These are phyloP conservation scores for Megathymus violae DNA, from an alignment of 1,140 invertebrate genomes.

Conservation along the genomic window DNA sequence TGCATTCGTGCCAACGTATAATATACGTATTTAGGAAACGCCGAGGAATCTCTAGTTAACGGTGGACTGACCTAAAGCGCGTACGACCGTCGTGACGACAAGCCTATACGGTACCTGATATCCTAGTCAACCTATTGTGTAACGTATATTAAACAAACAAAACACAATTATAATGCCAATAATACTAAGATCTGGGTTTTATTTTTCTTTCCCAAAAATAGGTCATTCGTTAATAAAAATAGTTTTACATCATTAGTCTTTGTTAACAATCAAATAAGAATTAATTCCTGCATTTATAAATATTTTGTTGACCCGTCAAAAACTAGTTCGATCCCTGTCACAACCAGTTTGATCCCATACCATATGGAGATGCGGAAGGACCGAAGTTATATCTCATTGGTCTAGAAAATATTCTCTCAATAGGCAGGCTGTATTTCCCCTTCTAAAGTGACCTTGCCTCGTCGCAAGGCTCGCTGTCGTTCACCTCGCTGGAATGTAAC, in stretches of 20 bases:
- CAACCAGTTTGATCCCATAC: conserved; percentile 34
- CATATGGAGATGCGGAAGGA: conserved; percentile 49
- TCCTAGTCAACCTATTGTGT: conserved; percentile 18
- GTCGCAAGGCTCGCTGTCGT: conserved; percentile 69
- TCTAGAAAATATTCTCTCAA: conserved; percentile 38
- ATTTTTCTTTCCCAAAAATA: conserved; percentile 1
- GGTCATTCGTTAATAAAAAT: conserved; percentile 6
- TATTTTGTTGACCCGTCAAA: neutral
- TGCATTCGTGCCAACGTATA: conserved; percentile 57
- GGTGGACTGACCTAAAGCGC: conserved; percentile 48
- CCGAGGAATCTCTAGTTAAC: conserved; percentile 66
- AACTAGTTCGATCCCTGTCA: conserved; percentile 12
- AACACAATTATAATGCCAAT: conserved; percentile 10
- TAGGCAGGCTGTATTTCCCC: conserved; percentile 48
- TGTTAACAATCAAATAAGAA: neutral
- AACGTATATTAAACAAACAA: neutral
- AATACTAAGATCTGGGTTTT: neutral
- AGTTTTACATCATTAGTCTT: neutral
- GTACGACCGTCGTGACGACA: conserved; percentile 10
- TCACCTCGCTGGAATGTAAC: conserved; percentile 69
- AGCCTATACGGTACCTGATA: conserved; percentile 24
- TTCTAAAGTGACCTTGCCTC: conserved; percentile 71
- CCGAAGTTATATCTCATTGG: conserved; percentile 22
- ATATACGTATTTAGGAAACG: conserved; percentile 68
- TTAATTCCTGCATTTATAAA: neutral